Conservation (phyloP, 2,888 invertebrate genomes). For the Dicyrtoma fusca region DNA sequence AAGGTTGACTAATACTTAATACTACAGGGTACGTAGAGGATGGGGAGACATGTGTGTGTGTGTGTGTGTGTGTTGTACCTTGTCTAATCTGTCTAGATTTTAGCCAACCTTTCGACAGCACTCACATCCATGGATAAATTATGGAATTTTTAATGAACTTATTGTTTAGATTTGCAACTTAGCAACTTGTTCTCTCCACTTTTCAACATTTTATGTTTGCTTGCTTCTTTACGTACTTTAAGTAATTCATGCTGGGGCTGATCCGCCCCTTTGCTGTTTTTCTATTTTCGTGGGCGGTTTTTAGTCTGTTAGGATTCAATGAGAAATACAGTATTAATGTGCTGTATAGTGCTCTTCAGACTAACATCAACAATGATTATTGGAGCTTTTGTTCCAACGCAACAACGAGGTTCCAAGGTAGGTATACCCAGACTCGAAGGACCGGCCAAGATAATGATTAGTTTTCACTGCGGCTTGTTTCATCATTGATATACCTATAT, state of each 20-base stretch:
- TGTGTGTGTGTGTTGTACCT: conserved; percentile 7
- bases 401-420: neutral
- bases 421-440: neutral
- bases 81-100: conserved; percentile 36
- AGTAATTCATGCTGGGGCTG: conserved; percentile 36
- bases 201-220: neutral
- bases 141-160: conserved; percentile 41
- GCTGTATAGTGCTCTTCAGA: neutral
- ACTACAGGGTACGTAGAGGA: too few relatives aligned
- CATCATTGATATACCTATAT: too few relatives aligned
- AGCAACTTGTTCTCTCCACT: neutral
- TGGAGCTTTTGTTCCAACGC: neutral
- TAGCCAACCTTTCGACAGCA: conserved; percentile 26
- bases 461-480: too few relatives aligned
- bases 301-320: conserved; percentile 2
- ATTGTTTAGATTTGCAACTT: conserved; percentile 37
- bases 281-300: conserved; percentile 36
- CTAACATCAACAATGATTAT: conserved; percentile 27
- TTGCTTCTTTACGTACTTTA: neutral
- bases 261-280: conserved; percentile 37
- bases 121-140: conserved; percentile 37
- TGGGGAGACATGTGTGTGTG: conserved; percentile 3
- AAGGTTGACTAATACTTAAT: conserved; percentile 15
- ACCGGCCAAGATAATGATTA: too few relatives aligned
- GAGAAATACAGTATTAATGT: conserved; percentile 26